Evolutionary conservation across 1,140 invertebrate species (phyloP), one percentile per base, ranked within the genome.

Genomic region (Sesamia nonagrioides): DNA sequence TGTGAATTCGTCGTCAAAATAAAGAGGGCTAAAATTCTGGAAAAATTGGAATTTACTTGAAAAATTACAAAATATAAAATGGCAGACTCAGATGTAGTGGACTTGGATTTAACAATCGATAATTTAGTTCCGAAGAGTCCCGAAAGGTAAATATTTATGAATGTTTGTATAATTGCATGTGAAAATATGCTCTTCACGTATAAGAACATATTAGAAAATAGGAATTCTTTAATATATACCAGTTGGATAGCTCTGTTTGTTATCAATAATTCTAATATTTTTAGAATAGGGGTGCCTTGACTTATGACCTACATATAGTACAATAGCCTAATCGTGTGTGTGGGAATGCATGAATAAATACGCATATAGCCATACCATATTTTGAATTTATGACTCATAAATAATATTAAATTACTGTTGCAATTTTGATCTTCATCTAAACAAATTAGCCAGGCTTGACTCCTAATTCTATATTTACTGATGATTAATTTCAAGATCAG

Each of bases 71-170:
- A 83, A 81, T 80, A 78, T n/a, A 77, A 92, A 90, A 95, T 95
- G 94, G 92, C 93, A 87, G 91, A 94, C 71, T 87, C 91, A 37
- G 92, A 93, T 78, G 88, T 91, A 61, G 89, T 88, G 77, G 92
- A 94, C 86, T 88, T 92, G 80, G 92, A 94, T 90, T 85, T 93
- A 80, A 93, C 90, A 60, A 94, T 94, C 66, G 94, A 95, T 84
- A 93, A 94, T 86, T 90, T 94, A 84, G 89, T 94, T 82, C 94
- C 94, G 50, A 95, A 95, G 86, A 94, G 92, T 81, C 88, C 91
- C 76, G 93, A 95, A 88, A 94, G 91, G 94, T 95, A 91, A 88
- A 33, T 77, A 74, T 13, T 18, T 40, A 52, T 18, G 15, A 48
- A 61, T 63, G 18, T 60, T 48, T 48, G 9, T 33, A 7, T 9